Evolutionary conservation across 2,888 invertebrate genomes (phyloP).

Genomic region (Oxytorus armatus): DNA sequence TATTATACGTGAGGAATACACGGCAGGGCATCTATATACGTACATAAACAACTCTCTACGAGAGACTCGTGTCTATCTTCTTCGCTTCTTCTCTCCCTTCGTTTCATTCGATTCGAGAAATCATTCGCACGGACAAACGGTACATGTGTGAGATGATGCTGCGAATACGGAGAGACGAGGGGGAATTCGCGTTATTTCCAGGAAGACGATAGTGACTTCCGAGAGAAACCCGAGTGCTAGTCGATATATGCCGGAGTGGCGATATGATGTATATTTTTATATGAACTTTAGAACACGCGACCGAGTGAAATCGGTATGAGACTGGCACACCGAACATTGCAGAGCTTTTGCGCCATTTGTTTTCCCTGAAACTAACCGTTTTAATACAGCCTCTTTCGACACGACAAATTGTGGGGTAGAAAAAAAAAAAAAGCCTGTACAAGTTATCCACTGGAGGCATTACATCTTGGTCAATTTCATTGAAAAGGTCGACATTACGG

Average conservation of each 20-base stretch:
- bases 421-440: not conserved
- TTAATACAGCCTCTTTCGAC: not conserved
- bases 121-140: conserved; percentile 9
- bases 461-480: conserved; percentile 28
- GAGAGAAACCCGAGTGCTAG: conserved; percentile 26
- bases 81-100: conserved; percentile 3
- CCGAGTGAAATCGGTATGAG: conserved; percentile 7
- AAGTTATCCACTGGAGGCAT: not conserved
- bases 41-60: conserved; percentile 5
- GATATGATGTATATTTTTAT: conserved; percentile 4
- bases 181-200: conserved; percentile 39
- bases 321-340: not conserved
- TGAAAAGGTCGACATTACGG: not conserved
- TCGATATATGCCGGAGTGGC: conserved; percentile 26
- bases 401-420: not conserved
- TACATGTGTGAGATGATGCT: conserved; percentile 10
- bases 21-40: not conserved
- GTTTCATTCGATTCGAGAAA: conserved; percentile 42
- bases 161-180: conserved; percentile 1
- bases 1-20: conserved; percentile 59
- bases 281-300: not conserved
- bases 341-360: not conserved
- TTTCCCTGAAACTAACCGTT: conserved; percentile 14
- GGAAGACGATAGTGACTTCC: conserved; percentile 54
- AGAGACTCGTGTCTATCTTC: conserved; percentile 3